Evolutionary conservation across 2,888 invertebrate genomes (phyloP).

Genomic region (Alloplasta piceator): DNA sequence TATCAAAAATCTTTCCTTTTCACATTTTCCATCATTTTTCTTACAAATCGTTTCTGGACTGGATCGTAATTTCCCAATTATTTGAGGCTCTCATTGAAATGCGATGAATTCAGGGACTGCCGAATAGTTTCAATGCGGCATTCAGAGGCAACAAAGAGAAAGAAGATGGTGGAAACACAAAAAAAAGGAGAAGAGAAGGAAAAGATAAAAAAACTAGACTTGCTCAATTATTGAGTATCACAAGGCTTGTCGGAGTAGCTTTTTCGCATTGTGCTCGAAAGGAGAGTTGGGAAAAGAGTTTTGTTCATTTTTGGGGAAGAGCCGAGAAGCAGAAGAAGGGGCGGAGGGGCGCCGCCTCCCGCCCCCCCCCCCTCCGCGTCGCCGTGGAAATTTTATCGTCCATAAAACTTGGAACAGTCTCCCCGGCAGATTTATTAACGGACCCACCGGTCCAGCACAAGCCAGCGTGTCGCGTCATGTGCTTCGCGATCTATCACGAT

Average conservation of each 20-base stretch:
- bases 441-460: constrained; percentile 12
- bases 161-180: constrained; percentile 1
- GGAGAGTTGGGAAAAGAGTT: constrained; percentile 7
- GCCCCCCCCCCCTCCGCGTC: constrained; percentile 1
- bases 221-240: constrained; percentile 50
- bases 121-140: constrained; percentile 20
- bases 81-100: no score
- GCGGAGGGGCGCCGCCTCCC: background rate
- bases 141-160: constrained; percentile 9
- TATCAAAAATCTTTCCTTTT: no score
- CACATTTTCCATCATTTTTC: no score
- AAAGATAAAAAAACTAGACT: constrained; percentile 11
- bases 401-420: constrained; percentile 60
- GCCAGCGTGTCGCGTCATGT: constrained; percentile 37
- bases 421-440: constrained; percentile 57
- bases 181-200: background rate
- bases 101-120: no score
- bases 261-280: constrained; percentile 6
- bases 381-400: constrained; percentile 58
- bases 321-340: constrained; percentile 4
- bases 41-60: no score
- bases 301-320: constrained; percentile 4
- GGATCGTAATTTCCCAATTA: no score
- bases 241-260: constrained; percentile 40
- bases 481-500: constrained; percentile 40